These are phyloP conservation scores for Polyploca ridens DNA, from an alignment of 2,888 invertebrate species.

Conservation along the genomic window DNA sequence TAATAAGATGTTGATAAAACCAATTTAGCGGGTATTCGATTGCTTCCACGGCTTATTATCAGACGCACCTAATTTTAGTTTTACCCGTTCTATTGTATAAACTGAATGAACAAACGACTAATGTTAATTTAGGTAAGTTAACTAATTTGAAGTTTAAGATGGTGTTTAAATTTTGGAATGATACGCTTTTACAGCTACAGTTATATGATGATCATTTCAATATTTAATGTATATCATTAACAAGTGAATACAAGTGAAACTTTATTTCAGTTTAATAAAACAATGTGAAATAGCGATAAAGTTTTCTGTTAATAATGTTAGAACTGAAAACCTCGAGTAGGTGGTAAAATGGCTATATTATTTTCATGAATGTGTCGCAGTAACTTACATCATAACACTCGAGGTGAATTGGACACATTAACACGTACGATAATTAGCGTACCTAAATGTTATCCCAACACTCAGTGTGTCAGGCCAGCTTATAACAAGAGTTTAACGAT, in stretches of 20 bases:
- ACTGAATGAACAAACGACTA: conserved; percentile 59
- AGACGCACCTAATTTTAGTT: conserved; percentile 60
- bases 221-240: not conserved
- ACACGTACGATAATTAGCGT: conserved; percentile 50
- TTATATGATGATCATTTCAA: not conserved
- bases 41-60: conserved; percentile 62
- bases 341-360: not conserved
- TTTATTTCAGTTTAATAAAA: not conserved
- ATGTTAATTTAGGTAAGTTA: conserved; percentile 60
- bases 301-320: not conserved
- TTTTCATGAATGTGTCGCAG: conserved; percentile 25
- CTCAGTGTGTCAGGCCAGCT: conserved; percentile 26
- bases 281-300: not conserved
- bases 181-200: not conserved
- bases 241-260: no score
- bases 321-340: no score
- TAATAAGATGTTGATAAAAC: conserved; percentile 64
- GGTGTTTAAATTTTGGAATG: conserved; percentile 34
- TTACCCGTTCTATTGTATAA: conserved; percentile 56
- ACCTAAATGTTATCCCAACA: conserved; percentile 43
- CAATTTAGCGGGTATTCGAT: conserved; percentile 63
- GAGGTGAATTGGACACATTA: conserved; percentile 49
- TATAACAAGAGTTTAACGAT: conserved; percentile 25
- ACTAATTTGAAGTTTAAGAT: conserved; percentile 60
- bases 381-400: conserved; percentile 36